phyloP scores from a whole-genome alignment of 2,888 invertebrate species.

The Ischnus inquisitorius region DNA sequence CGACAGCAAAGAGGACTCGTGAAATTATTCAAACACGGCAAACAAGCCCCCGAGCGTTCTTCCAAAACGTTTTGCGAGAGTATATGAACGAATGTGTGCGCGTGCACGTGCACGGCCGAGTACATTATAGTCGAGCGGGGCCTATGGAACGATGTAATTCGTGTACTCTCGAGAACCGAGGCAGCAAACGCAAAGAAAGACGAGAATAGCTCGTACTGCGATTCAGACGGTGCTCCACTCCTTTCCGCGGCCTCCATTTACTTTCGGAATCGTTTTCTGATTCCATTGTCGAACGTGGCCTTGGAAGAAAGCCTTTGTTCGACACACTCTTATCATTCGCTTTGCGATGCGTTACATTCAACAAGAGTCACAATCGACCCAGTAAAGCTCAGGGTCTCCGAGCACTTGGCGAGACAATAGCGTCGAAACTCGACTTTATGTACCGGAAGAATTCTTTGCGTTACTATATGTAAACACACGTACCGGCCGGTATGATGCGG shows the following conservation, averaged over 20 bases:
- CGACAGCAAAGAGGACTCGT: conserved; percentile 32
- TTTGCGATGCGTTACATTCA: not conserved
- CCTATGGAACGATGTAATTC: conserved; percentile 12
- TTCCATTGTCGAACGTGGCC: not conserved
- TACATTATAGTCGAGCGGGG: conserved; percentile 5
- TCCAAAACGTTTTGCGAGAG: conserved; percentile 24
- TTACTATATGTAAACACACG: conserved; percentile 43
- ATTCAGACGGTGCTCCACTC: not conserved
- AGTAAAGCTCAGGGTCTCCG: not conserved
- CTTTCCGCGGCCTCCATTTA: not conserved
- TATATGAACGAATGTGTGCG: not conserved
- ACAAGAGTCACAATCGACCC: not conserved
- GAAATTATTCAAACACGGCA: conserved; percentile 58
- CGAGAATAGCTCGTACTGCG: not conserved
- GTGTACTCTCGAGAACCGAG: not conserved
- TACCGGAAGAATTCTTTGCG: not conserved
- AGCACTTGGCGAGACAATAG: not conserved
- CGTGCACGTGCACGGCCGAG: not conserved
- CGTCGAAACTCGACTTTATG: not conserved
- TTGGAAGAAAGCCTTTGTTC: not conserved
- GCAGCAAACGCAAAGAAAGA: not conserved
- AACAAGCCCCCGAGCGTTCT: conserved; percentile 27
- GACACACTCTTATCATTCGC: not conserved
- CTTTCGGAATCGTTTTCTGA: not conserved
- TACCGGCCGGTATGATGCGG: conserved; percentile 90